Evolutionary conservation across 92 coral and sea anemone species (phyloP).

Genomic region (Isaurus tuberculatus): DNA sequence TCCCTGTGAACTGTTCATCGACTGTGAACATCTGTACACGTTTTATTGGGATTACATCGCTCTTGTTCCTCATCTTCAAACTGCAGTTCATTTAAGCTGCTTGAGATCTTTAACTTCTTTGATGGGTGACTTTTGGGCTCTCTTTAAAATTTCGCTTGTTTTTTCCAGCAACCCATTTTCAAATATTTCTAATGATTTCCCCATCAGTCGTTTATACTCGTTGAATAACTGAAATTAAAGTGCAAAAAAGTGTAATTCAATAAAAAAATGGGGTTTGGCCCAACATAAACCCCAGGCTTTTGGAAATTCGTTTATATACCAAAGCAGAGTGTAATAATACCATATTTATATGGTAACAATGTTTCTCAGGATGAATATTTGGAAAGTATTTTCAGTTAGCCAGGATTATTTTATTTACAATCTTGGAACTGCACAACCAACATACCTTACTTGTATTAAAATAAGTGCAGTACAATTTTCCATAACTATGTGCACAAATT

Average conservation of each 20-base stretch:
- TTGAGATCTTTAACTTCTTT: background rate
- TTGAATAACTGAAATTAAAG: too few relatives aligned
- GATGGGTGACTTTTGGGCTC: too few relatives aligned
- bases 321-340: background rate
- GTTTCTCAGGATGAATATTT: constrained; percentile 17
- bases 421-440: constrained; percentile 25
- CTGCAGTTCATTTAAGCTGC: constrained; percentile 16
- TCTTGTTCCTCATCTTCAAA: constrained; percentile 20
- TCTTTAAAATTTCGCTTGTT: too few relatives aligned
- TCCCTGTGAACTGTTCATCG: too few relatives aligned
- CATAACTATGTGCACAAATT: too few relatives aligned
- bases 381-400: constrained; percentile 30
- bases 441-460: constrained; percentile 24
- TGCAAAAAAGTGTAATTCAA: background rate
- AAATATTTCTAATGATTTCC: constrained; percentile 14
- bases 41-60: too few relatives aligned
- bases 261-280: constrained; percentile 24
- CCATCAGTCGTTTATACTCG: constrained; percentile 1
- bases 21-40: too few relatives aligned
- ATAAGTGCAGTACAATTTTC: too few relatives aligned
- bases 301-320: constrained; percentile 11
- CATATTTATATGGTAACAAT: background rate
- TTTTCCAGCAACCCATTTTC: constrained; percentile 24
- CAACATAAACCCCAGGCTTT: background rate
- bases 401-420: constrained; percentile 19